Base-by-base conservation (phyloP, 2,888 invertebrate species). In the Lobophora halterata region DNA sequence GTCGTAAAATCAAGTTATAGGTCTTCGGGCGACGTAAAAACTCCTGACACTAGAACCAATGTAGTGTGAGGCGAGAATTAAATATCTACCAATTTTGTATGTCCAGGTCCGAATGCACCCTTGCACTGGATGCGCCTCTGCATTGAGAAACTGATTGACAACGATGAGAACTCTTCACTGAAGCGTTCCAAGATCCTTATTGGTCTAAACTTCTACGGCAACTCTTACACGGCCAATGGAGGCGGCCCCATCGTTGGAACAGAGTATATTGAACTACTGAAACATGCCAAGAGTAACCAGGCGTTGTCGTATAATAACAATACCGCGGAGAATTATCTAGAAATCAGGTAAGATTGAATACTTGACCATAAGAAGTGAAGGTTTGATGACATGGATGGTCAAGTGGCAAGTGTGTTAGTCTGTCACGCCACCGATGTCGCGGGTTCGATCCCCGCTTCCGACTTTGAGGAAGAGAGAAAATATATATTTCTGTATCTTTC, bases 161-260 rank as follows among this genome's bases (percentile, higher is more conserved):
- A 88, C 37, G 83, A 88, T 26, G 81, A 86, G 0, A 85, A 88
- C 21, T 73, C 86, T 20, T 72, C 86, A 26, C 78, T 87, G 2
- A 92, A 91, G 60, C 87, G 95, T 23, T 78, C 88, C 2, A 96
- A 97, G 80, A 93, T 98, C 44, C 86, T 98, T 6, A 81, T 97
- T 50, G 98, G 98, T 0, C 72, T 98, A 3, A 98, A 98, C 74
- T 97, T 98, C 81, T 98, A 97, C 78, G 98, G 98, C 1, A 94
- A 96, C 69, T 94, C 95, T 52, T 97, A 94, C 59, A 93, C 93
- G 0, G 90, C 92, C 0, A 91, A 92, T 55, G 95, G 95, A 1
- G 97, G 96, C 2, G 93, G 93, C 0, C 91, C 97, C 0, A 93
- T 98, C 40, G 83, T 97, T 5, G 95, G 93, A 1, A 88, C 90